Conservation (phyloP, 2,113 vertebrate species). For the Microcebus lehilahytsara region DNA sequence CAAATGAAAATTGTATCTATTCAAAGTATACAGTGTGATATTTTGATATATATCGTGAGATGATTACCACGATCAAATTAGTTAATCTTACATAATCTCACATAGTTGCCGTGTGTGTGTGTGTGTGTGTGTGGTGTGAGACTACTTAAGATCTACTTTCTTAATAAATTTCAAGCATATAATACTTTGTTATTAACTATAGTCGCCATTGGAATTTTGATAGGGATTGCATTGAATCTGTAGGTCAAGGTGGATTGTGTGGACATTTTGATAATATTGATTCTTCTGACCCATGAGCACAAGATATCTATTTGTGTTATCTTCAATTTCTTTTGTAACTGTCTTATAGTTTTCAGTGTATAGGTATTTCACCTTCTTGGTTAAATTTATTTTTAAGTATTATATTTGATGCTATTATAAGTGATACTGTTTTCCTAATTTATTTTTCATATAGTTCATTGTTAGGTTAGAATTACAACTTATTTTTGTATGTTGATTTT, state of each 20-base stretch:
- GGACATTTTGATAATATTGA: not conserved
- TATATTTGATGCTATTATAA: not conserved
- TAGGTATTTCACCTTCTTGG: not conserved
- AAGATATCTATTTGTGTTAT: not conserved
- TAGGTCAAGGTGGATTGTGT: not conserved
- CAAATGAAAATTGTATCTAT: not conserved
- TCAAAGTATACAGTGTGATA: not conserved
- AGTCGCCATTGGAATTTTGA: not conserved
- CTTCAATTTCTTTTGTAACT: not conserved
- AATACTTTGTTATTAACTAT: not conserved
- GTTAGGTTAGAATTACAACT: not conserved
- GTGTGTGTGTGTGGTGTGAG: not conserved
- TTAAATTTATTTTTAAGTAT: not conserved
- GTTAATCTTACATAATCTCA: not conserved
- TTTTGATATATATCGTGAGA: not conserved
- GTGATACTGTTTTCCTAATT: not conserved
- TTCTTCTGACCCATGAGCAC: not conserved
- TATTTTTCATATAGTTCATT: not conserved
- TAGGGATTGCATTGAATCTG: not conserved
- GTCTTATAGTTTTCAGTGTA: not conserved
- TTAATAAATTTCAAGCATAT: not conserved
- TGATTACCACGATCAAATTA: not conserved
- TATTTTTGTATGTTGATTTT: not conserved
- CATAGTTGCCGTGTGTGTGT: not conserved
- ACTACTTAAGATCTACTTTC: not conserved